Percentiles rank a stretch among this genome's conserved stretches.
These are phyloP conservation scores for Leptinotarsa haldemani DNA, from an alignment of 2,888 invertebrate species.

Conservation along the genomic window DNA sequence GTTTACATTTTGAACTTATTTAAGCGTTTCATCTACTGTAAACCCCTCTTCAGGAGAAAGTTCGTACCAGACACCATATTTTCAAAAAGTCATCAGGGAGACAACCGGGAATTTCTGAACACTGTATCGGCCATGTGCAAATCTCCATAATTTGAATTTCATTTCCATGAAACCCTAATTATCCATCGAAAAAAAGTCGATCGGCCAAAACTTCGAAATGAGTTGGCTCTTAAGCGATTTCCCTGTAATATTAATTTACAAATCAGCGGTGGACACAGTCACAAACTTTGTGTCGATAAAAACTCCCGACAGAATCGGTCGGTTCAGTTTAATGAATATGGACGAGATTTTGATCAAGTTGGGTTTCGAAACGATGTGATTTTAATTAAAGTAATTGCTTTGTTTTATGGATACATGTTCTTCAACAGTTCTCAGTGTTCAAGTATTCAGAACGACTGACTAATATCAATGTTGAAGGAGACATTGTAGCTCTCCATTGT, in stretches of 20 bases:
- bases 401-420: too few relatives aligned
- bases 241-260: conserved; percentile 32
- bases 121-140: conserved; percentile 8
- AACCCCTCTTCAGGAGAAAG: too few relatives aligned
- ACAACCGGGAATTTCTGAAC: too few relatives aligned
- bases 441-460: too few relatives aligned
- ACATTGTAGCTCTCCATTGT: too few relatives aligned
- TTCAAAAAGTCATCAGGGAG: too few relatives aligned
- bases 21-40: too few relatives aligned
- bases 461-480: too few relatives aligned
- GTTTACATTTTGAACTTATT: too few relatives aligned
- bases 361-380: neutral
- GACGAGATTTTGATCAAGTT: neutral
- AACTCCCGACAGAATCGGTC: neutral
- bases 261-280: conserved; percentile 27
- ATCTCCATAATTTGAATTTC: conserved; percentile 36
- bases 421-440: too few relatives aligned
- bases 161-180: conserved; percentile 36
- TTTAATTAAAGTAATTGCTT: neutral
- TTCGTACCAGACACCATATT: too few relatives aligned
- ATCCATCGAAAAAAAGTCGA: conserved; percentile 23
- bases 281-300: conserved; percentile 18
- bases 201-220: conserved; percentile 34
- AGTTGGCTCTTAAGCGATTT: conserved; percentile 35
- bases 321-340: conserved; percentile 10